Conservation (phyloP, 2,888 invertebrate species). For the Scrobipalpa atriplicella region DNA sequence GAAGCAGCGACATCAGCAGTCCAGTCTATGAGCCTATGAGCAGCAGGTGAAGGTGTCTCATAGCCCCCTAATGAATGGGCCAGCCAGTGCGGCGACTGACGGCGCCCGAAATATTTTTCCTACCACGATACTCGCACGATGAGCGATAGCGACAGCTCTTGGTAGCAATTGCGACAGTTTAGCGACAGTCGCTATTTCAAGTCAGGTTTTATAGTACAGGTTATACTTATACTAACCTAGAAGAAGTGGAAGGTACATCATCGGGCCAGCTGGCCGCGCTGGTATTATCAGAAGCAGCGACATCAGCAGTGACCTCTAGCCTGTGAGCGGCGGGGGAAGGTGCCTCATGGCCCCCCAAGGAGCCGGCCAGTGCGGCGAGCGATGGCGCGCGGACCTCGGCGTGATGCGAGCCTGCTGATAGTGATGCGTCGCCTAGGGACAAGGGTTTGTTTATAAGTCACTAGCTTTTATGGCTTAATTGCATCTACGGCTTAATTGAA, state of each 20-base stretch:
- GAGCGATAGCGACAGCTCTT: too few relatives aligned
- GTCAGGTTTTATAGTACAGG: too few relatives aligned
- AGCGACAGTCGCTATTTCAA: too few relatives aligned
- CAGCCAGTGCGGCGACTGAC: slow-evolving; percentile 71
- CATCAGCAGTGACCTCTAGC: slow-evolving; percentile 66
- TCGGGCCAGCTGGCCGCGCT: slow-evolving; percentile 65
- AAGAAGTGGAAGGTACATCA: slow-evolving; percentile 63
- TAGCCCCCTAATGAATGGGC: slow-evolving; percentile 72
- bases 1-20: slow-evolving; percentile 62
- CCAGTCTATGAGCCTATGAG: slow-evolving; percentile 49
- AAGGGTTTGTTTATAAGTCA: background rate
- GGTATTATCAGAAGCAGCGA: slow-evolving; percentile 43
- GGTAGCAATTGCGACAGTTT: too few relatives aligned
- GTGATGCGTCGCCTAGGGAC: slow-evolving; percentile 69
- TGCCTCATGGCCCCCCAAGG: slow-evolving; percentile 65
- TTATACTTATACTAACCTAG: slow-evolving; percentile 32
- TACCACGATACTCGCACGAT: too few relatives aligned
- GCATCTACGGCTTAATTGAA: too few relatives aligned
- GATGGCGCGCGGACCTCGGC: slow-evolving; percentile 69
- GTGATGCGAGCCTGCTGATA: slow-evolving; percentile 67
- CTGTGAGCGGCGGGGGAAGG: slow-evolving; percentile 57
- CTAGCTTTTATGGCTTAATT: too few relatives aligned
- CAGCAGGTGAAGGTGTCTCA: slow-evolving; percentile 55
- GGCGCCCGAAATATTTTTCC: slow-evolving; percentile 63
- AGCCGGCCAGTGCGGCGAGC: slow-evolving; percentile 73